These are phyloP conservation scores for Neoscelio sp. DNA, from an alignment of 2,888 invertebrate species.

Conservation along the genomic window DNA sequence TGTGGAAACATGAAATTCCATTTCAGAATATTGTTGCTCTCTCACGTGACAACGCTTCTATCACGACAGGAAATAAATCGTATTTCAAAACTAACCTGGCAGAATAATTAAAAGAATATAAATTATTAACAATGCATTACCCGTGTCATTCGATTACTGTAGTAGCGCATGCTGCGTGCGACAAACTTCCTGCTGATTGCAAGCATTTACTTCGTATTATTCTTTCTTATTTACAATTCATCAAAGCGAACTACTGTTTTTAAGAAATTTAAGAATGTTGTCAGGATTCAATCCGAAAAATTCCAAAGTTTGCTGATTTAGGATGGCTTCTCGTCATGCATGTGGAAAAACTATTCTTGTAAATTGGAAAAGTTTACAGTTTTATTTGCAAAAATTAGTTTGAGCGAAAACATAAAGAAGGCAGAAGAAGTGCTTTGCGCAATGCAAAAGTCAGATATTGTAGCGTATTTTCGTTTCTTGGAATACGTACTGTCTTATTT, in stretches of 20 bases:
- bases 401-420: too few relatives aligned
- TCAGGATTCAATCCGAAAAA: not conserved
- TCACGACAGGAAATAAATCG: slow-evolving; percentile 9
- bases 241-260: slow-evolving; percentile 35
- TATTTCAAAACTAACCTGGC: slow-evolving; percentile 47
- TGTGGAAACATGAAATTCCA: slow-evolving; percentile 13
- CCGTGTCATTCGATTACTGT: slow-evolving; percentile 52
- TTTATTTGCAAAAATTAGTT: too few relatives aligned
- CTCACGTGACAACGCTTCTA: slow-evolving; percentile 21
- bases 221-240: not conserved
- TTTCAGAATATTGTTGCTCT: slow-evolving; percentile 28
- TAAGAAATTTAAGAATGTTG: slow-evolving; percentile 12
- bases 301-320: not conserved
- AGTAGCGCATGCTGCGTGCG: slow-evolving; percentile 36
- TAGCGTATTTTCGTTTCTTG: too few relatives aligned
- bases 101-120: not conserved
- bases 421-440: too few relatives aligned
- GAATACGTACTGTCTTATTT: too few relatives aligned
- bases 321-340: not conserved
- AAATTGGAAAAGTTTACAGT: too few relatives aligned
- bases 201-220: not conserved
- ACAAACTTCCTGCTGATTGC: slow-evolving; percentile 17
- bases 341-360: too few relatives aligned
- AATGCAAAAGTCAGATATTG: too few relatives aligned
- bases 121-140: slow-evolving; percentile 39